Percentiles rank a stretch among this genome's conserved stretches.
Evolutionary conservation across 2,888 invertebrate genomes (phyloP).

Genomic region (Spatulosminthurus flaviceps): DNA sequence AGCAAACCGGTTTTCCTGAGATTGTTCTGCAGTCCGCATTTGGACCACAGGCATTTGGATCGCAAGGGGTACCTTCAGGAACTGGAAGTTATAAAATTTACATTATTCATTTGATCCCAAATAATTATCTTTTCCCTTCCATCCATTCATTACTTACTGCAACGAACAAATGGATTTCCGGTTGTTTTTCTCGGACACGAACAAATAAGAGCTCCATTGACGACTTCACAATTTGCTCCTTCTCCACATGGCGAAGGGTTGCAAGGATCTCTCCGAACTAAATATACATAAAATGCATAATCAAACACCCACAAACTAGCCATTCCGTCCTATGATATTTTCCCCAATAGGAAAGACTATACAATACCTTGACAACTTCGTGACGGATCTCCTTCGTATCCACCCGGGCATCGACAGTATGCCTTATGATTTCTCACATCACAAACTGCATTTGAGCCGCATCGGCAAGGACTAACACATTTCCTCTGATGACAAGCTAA

Average conservation of each 20-base stretch:
- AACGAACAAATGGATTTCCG: conserved; percentile 89
- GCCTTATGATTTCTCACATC: conserved; percentile 79
- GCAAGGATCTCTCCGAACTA: conserved; percentile 68
- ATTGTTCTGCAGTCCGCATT: conserved; percentile 78
- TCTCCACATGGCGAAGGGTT: conserved; percentile 61
- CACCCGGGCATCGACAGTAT: conserved; percentile 81
- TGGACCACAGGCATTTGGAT: conserved; percentile 70
- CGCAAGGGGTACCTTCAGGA: conserved; percentile 85
- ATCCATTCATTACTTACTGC: conserved; percentile 75
- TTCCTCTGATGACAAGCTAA: conserved; percentile 79
- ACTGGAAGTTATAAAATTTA: conserved; percentile 70
- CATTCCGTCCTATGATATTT: too few species aligned
- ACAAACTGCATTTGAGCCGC: conserved; percentile 83
- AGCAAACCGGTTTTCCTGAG: conserved; percentile 81
- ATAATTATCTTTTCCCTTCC: neutral
- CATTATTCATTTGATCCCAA: neutral
- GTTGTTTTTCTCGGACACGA: conserved; percentile 84
- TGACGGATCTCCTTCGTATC: conserved; percentile 77
- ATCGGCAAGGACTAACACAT: conserved; percentile 81
- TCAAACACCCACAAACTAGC: too few species aligned
- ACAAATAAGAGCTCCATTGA: conserved; percentile 75
- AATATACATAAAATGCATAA: neutral
- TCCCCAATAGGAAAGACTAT: too few species aligned
- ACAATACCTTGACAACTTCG: conserved; percentile 53
- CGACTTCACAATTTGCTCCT: conserved; percentile 48